Base-by-base conservation (phyloP, 92 coral and sea anemone genomes). In the Isaurus tuberculatus region DNA sequence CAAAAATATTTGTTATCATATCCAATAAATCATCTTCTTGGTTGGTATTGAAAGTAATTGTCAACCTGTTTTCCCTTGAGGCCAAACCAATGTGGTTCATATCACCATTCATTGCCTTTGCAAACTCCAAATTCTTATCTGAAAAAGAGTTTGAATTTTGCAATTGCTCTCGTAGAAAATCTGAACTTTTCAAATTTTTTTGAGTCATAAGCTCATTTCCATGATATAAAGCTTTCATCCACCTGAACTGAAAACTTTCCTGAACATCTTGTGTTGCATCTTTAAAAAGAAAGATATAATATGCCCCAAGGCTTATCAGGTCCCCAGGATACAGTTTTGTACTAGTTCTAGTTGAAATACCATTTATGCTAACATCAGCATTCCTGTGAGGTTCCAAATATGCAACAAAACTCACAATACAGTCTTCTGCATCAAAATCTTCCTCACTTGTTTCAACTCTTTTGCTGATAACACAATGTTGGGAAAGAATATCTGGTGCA, bases 181-280 rank as follows among this genome's bases (percentile, higher is more conserved):
- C 32, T 33, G 82, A 22, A 33, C 28, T 36, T 57, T 77, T 60
- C 22, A 36, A 77, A 23, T 28, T 30, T 40, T 33, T 34, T 9
- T 77, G 43, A n/a, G 37, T 73, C 46, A 66, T 73, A 73, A 81
- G 58, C 64, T 84, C 92, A 80, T 91, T 75, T 66, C 83, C 83
- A 42, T 92, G 84, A 28, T 86, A 82, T 77, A 93, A 58, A 27
- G 90, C 77, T 73, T 85, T 86, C 73, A 97, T 83, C 99, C 99
- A 97, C 37, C 90, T 72, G 58, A 97, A 86, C 30, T 88, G 70
- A 66, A 92, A 84, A 65, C 93, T 86, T 36, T 85, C 86, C 80
- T 97, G 98, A 5, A 90, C 89, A 16, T 87, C 92, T 53, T 93
- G 96, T 5, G 94, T 87, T 1, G 99, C 97, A 89, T 97, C 99